A percentile compares a stretch with the other conserved stretches of the same genome.
Evolutionary conservation across 2,797 vertebrate species (phyloP).

Genomic region (Alca torda): DNA sequence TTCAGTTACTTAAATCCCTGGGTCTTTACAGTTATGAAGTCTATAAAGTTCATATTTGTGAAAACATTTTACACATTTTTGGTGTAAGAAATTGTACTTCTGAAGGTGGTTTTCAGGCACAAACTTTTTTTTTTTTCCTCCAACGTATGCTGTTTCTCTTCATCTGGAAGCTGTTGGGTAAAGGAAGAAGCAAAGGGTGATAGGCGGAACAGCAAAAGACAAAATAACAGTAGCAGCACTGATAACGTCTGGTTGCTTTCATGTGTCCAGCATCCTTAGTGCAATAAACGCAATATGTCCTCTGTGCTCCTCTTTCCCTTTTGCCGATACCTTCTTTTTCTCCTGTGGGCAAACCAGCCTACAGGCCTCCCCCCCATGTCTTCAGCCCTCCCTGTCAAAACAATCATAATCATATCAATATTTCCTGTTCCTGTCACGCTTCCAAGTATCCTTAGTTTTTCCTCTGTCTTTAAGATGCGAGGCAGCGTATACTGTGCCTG

Average conservation of each 20-base stretch:
- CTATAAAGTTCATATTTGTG: conserved; percentile 23
- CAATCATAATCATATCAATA: neutral
- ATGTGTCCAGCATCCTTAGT: neutral
- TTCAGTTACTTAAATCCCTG: neutral
- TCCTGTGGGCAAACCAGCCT: neutral
- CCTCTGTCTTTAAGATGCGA: neutral
- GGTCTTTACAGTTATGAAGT: neutral
- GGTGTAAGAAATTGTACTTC: conserved; percentile 30
- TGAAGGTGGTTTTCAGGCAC: conserved; percentile 33
- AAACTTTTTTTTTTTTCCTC: neutral
- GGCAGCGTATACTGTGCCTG: neutral
- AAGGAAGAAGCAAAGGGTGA: neutral
- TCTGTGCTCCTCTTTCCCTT: neutral
- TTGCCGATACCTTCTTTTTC: neutral
- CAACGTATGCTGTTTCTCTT: conserved; percentile 37
- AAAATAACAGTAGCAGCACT: neutral
- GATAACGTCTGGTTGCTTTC: neutral
- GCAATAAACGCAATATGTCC: neutral
- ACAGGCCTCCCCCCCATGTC: neutral
- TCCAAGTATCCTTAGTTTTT: neutral
- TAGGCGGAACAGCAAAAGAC: neutral
- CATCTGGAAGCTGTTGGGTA: neutral
- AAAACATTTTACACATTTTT: conserved; percentile 50
- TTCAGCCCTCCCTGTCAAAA: neutral
- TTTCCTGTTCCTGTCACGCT: neutral